These are phyloP conservation scores for Psittacus erithacus DNA, from an alignment of 2,113 vertebrate genomes.

Conservation along the genomic window DNA sequence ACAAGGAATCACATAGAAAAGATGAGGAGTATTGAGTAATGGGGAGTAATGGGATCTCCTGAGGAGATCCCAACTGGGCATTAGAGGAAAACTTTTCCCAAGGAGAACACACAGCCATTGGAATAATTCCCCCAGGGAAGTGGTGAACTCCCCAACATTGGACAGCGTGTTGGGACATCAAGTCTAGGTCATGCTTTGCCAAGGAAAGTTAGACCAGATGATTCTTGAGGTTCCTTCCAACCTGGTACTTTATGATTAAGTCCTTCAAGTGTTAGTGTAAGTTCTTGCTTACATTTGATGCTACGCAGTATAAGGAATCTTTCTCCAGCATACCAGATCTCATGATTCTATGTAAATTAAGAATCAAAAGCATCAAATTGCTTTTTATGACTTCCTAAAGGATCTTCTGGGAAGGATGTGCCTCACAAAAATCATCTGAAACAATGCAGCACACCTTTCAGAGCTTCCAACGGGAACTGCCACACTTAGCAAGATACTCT, in stretches of 20 bases:
- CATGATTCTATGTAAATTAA: not conserved
- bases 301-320: not conserved
- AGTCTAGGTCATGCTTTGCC: not conserved
- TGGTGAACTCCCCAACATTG: not conserved
- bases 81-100: not conserved
- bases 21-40: not conserved
- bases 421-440: not conserved
- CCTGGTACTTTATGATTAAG: not conserved
- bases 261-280: not conserved
- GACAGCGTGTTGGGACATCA: not conserved
- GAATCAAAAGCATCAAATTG: not conserved
- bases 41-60: not conserved
- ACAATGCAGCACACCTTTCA: not conserved
- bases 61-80: not conserved
- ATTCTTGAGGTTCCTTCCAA: not conserved
- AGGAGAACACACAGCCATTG: not conserved
- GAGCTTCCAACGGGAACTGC: not conserved
- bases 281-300: not conserved
- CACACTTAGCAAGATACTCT: fast-evolving
- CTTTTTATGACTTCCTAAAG: not conserved
- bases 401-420: not conserved
- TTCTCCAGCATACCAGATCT: not conserved
- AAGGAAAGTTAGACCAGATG: not conserved
- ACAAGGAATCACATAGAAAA: not conserved
- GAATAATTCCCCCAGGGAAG: not conserved